Evolutionary conservation across 2,113 vertebrate genomes (phyloP), one percentile per base, ranked within the genome.

Genomic region (Chiloscyllium plagiosum): DNA sequence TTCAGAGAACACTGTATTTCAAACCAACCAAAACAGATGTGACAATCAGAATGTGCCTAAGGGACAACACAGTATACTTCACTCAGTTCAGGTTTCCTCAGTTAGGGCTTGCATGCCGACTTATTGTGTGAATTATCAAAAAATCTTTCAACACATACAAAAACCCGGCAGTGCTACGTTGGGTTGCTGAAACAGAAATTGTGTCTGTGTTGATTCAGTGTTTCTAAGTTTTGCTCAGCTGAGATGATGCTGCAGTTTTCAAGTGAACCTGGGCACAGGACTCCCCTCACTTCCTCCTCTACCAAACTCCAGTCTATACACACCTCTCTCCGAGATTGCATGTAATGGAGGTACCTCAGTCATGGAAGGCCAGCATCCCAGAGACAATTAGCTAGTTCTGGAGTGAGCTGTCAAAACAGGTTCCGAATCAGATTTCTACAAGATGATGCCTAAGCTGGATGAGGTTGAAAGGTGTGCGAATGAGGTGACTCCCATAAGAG

Each of bases 1-100:
- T 66, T 93, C 89, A 93, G 33, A 37, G 89, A 66, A 65, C 89
- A 93, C 66, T 66, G 33, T 37, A n/a, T 93, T 93, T 93, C 61
- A 37, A 93, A 92, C 56, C 56, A 61, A 61, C 52, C 87, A 4
- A 4, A 92, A 20, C 89, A 93, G 56, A 93, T 93, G 89, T 93
- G 89, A 93, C 89, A 93, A 61, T 37, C 61, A 19, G 89, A 93
- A 37, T 66, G 33, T 93, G 29, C 89, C 89, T 37, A 5, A 37
- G 89, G 89, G 56, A 66, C 61, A 20, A 65, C 33, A 33, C 26
- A 33, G 26, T 90, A 20, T 47, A 87, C 37, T 87, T 61, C 4
- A 19, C 33, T 66, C 89, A 92, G 56, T n/a, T 22, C 15, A 20
- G 89, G 61, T n/a, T 66, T 66, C n/a, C n/a, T 93, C 33, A 66